These are phyloP conservation scores for Xerus rutilus DNA, from an alignment of 2,797 vertebrate species.

Conservation along the genomic window DNA sequence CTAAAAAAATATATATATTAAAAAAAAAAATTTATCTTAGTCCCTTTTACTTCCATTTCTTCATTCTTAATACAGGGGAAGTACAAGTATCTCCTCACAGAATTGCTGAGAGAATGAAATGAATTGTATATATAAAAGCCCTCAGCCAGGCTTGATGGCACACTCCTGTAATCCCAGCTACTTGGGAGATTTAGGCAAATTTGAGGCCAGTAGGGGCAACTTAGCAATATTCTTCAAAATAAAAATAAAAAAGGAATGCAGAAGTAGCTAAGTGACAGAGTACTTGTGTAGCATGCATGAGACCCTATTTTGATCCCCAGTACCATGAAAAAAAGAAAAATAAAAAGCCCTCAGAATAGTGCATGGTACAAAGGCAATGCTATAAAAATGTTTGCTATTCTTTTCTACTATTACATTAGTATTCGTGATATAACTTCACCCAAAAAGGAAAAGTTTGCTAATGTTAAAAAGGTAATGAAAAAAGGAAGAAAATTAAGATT, in stretches of 20 bases:
- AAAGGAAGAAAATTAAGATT: not conserved
- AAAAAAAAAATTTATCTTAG: constrained; percentile 20
- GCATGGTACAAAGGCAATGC: not conserved
- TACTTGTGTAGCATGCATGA: not conserved
- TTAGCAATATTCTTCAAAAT: no score
- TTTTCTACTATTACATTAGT: not conserved
- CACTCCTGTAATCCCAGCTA: no score
- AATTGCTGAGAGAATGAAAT: not conserved
- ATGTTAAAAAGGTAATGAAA: constrained; percentile 25
- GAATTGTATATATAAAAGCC: not conserved
- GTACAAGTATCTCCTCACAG: not conserved
- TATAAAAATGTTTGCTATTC: not conserved
- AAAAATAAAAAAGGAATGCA: not conserved
- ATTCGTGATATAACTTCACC: not conserved
- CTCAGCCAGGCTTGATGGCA: no score
- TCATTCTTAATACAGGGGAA: constrained; percentile 4
- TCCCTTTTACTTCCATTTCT: not conserved
- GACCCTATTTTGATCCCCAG: no score
- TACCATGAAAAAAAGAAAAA: no score
- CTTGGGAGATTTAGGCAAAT: no score
- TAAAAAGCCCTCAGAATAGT: not conserved
- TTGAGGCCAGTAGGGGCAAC: no score
- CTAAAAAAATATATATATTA: no score
- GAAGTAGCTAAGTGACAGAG: not conserved
- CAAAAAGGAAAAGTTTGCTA: not conserved